phyloP scores from a whole-genome alignment of 1,140 invertebrate species.

The Drosophila azteca region DNA sequence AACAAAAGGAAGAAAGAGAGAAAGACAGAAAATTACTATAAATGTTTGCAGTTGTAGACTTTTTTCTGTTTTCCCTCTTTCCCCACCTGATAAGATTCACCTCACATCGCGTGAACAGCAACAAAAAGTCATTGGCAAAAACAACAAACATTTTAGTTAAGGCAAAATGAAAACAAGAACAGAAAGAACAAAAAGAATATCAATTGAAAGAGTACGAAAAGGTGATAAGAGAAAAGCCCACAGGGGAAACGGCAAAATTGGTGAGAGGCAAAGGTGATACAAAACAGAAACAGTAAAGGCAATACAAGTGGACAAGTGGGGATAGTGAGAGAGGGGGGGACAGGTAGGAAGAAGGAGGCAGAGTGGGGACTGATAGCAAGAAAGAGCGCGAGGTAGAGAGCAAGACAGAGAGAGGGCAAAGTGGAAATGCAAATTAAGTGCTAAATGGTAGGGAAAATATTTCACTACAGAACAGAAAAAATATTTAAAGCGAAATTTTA shows the following conservation, averaged over 20 bases:
- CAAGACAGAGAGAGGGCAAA: background rate
- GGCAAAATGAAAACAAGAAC: constrained; percentile 13
- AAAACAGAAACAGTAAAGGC: constrained; percentile 35
- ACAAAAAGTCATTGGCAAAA: constrained; percentile 12
- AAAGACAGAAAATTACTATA: constrained; percentile 2
- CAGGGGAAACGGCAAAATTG: constrained; percentile 38
- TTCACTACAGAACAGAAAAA: background rate
- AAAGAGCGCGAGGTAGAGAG: background rate
- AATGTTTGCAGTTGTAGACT: constrained; percentile 7
- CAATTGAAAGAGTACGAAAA: constrained; percentile 32
- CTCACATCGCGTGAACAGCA: constrained; percentile 15
- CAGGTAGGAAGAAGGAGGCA: background rate
- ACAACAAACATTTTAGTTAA: constrained; percentile 22
- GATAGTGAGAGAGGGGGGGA: background rate
- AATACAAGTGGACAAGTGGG: constrained; percentile 33
- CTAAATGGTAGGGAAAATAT: constrained; percentile 16
- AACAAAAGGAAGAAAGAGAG: constrained; percentile 5
- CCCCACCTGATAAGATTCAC: constrained; percentile 23
- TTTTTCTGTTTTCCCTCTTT: constrained; percentile 13
- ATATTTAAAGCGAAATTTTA: constrained; percentile 4
- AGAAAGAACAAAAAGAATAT: constrained; percentile 18
- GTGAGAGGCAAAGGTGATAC: constrained; percentile 29
- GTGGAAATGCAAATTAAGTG: constrained; percentile 9
- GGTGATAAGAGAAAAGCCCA: constrained; percentile 32
- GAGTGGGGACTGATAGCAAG: background rate